Conservation (phyloP, 2,797 vertebrate genomes). For the Aulostomus chinensis region DNA sequence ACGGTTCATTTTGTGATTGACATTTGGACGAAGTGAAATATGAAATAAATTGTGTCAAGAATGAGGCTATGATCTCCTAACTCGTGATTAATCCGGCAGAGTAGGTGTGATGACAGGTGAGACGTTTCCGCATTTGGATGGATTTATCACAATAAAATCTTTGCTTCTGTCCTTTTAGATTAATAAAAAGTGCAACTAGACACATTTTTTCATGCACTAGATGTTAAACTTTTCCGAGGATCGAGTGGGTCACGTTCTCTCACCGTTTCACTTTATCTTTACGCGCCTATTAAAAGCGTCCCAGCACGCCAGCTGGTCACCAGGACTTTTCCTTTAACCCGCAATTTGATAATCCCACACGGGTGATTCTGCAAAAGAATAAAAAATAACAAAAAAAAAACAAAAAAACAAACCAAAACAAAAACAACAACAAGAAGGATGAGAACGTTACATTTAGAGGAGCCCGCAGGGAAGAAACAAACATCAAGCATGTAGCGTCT, state of each 20-base stretch:
- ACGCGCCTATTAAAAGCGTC: slow-evolving; percentile 33
- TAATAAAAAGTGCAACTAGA: no score
- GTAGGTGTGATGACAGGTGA: slow-evolving; percentile 14
- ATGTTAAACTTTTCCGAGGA: no score
- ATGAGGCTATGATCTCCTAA: slow-evolving; percentile 36
- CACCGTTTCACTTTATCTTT: slow-evolving; percentile 55
- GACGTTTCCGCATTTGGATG: no score
- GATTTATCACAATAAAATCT: no score
- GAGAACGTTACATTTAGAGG: slow-evolving; percentile 51
- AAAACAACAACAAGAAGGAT: not conserved
- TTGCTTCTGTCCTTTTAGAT: no score
- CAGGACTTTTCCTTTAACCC: slow-evolving; percentile 39
- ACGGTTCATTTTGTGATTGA: slow-evolving; percentile 60
- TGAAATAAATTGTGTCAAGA: slow-evolving; percentile 40
- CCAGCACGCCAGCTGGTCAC: slow-evolving; percentile 49
- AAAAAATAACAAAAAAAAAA: no score
- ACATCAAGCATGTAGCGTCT: slow-evolving; percentile 54
- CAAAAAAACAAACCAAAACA: no score
- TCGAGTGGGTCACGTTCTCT: slow-evolving; percentile 47
- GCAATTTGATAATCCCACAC: slow-evolving; percentile 49
- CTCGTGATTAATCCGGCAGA: slow-evolving; percentile 1
- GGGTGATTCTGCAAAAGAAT: slow-evolving; percentile 21
- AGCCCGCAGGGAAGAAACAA: slow-evolving; percentile 44
- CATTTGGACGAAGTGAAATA: slow-evolving; percentile 47
- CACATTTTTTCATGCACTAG: no score